Base-by-base conservation (phyloP, 2,797 vertebrate genomes). In the Emys orbicularis region DNA sequence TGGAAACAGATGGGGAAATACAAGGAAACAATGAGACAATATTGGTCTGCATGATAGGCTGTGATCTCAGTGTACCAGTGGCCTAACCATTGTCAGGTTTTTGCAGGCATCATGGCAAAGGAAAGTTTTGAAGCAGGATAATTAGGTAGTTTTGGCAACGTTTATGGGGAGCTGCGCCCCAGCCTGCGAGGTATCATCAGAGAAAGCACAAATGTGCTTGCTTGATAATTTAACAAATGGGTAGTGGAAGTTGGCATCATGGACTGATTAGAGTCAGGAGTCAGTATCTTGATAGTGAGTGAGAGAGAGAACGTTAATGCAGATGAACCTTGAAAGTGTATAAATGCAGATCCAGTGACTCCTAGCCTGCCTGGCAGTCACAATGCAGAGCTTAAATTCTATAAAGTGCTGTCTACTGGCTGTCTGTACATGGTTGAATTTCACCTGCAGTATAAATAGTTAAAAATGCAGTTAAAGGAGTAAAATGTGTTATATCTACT, bases 341-440 rank as follows among this genome's bases (percentile, higher is more conserved):
- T 23, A 23, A 23, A 18, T 7, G 16, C 59, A 81, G 81, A 31
- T 93, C 50, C 21, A 18, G 5, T 18, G 47, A 10, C 2, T 44
- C n/a, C 16, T 4, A 0, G 41, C 6, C 44, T n/a, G 21, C 0
- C 0, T 4, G 19, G 13, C 34, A 27, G 16, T 3, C 50, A 79
- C 37, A 61, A 47, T 88, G n/a, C 57, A 88, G 61, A 86, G 15
- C 41, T 86, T 47, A 9, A 13, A 5, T 29, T 15, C 53, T 47
- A 79, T 49, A 61, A 91, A 84, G 59, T 34, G 16, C 59, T 27
- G 37, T 44, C n/a, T 8, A 5, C 1, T 56, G 53, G 25, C 44
- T 86, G 3, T 37, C 59, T 47, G 53, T 2, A 0, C 82, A 89
- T 90, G 59, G 37, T 18, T 54, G n/a, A 56, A 37, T 9, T 18